phyloP scores from a whole-genome alignment of 2,113 vertebrate species.

The Setophaga kirtlandii region DNA sequence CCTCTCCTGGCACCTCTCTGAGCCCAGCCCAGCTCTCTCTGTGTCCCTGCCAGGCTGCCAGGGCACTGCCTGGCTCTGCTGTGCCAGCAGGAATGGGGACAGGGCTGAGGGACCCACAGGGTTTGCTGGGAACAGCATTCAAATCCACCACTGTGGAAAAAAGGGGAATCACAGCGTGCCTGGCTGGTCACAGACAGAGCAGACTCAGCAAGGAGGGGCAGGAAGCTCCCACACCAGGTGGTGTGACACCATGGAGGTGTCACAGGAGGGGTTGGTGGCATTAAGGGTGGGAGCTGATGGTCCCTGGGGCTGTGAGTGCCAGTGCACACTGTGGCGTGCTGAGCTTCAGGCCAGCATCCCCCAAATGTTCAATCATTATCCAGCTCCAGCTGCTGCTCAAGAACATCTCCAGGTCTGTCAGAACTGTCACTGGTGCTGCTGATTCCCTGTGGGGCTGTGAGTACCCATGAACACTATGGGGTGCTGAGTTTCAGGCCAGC shows the following conservation, averaged over 20 bases:
- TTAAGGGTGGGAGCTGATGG: background rate
- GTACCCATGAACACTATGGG: accelerated
- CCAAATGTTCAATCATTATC: background rate
- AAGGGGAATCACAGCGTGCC: background rate
- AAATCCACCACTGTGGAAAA: accelerated
- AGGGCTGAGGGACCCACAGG: background rate
- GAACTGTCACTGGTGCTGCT: background rate
- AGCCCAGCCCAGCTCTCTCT: background rate
- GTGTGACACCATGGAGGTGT: accelerated
- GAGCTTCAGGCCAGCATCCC: background rate
- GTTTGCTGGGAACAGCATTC: background rate
- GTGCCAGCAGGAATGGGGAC: background rate
- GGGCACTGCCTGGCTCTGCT: background rate
- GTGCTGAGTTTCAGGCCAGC: background rate
- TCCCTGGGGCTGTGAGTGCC: background rate
- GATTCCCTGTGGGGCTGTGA: no score
- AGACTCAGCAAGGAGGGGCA: background rate
- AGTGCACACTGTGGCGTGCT: accelerated
- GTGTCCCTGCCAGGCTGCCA: background rate
- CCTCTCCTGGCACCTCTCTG: background rate
- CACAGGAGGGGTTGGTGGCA: background rate
- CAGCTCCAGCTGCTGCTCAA: background rate
- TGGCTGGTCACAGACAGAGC: background rate
- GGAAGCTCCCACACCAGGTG: background rate
- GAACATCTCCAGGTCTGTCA: background rate